Evolutionary conservation across 2,113 vertebrate species (phyloP).

Genomic region (Piliocolobus tephrosceles): DNA sequence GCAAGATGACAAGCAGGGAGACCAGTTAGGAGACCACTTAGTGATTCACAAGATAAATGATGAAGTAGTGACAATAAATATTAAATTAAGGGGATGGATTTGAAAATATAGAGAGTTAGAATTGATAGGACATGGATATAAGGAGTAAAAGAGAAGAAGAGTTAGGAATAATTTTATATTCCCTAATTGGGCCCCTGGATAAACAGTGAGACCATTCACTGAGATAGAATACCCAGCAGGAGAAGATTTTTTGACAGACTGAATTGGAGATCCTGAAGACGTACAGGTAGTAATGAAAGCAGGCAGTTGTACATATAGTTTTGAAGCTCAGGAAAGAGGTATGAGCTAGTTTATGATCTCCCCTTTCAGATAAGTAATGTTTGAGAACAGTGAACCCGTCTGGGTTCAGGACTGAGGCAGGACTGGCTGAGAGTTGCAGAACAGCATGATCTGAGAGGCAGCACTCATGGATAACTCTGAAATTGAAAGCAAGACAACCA

Average conservation of each 20-base stretch:
- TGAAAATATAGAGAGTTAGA: neutral
- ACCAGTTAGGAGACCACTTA: neutral
- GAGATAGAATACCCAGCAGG: neutral
- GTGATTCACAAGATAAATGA: conserved; percentile 37
- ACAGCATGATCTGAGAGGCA: neutral
- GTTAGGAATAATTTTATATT: conserved; percentile 16
- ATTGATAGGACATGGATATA: neutral
- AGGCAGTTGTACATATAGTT: neutral
- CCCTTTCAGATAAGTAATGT: neutral
- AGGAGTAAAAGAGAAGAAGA: neutral
- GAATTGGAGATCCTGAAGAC: neutral
- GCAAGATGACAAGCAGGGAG: neutral
- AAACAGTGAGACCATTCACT: neutral
- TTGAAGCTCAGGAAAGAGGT: conserved; percentile 14
- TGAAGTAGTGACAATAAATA: neutral
- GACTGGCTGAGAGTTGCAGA: neutral
- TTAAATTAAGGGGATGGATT: neutral
- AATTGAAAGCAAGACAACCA: neutral
- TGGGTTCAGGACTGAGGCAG: neutral
- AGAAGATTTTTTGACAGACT: neutral
- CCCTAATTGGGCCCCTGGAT: neutral
- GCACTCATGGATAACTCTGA: neutral
- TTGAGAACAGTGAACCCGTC: neutral
- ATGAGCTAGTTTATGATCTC: neutral
- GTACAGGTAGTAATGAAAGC: neutral